phyloP scores from a whole-genome alignment of 2,113 vertebrate genomes.

The Indicator maculatus region DNA sequence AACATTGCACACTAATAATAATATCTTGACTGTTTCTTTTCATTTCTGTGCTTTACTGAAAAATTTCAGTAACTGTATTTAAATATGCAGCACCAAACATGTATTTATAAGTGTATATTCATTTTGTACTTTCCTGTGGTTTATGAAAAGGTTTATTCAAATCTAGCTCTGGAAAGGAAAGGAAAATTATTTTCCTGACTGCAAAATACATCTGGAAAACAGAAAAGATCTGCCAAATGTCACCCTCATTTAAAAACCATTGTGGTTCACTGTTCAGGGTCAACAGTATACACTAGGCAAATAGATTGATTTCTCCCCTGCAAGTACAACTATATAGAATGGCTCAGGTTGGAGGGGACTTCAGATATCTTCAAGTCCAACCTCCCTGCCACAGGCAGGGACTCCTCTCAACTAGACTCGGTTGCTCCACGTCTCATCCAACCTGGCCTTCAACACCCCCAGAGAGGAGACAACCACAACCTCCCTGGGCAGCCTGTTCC shows the following conservation, averaged over 20 bases:
- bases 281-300: not conserved
- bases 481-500: too few relatives aligned
- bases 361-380: too few relatives aligned
- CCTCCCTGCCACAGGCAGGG: too few relatives aligned
- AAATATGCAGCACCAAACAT: not conserved
- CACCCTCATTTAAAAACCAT: not conserved
- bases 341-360: too few relatives aligned
- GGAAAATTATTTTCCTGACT: not conserved
- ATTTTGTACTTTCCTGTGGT: not conserved
- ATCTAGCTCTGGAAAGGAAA: not conserved
- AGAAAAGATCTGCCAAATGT: not conserved
- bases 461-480: too few relatives aligned
- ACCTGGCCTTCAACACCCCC: too few relatives aligned
- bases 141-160: not conserved
- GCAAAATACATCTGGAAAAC: not conserved
- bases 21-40: not conserved
- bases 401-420: too few relatives aligned
- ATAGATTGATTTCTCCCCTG: not conserved
- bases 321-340: not conserved
- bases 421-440: too few relatives aligned
- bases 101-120: fast-evolving
- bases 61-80: not conserved
- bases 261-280: fast-evolving
- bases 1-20: not conserved
- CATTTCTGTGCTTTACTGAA: not conserved